Conservation (phyloP, 2,888 invertebrate genomes). For the Leptopterna dolabrata region DNA sequence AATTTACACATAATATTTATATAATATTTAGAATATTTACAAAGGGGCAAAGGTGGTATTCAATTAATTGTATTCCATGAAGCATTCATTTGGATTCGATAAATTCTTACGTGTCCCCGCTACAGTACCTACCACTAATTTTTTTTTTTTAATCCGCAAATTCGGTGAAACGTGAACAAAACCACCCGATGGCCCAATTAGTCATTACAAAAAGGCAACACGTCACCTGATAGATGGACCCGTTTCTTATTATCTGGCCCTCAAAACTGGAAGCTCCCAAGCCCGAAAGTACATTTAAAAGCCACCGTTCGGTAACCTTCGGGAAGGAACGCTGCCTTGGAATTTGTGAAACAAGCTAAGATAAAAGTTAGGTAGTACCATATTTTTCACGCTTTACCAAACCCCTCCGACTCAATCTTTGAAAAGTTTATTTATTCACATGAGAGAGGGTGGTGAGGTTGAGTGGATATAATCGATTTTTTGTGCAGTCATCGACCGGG, state of each 20-base stretch:
- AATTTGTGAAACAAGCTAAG: constrained; percentile 36
- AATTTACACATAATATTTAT: too few relatives aligned
- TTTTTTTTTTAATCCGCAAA: neutral
- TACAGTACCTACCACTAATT: too few relatives aligned
- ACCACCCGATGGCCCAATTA: constrained; percentile 7
- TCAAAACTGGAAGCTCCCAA: neutral
- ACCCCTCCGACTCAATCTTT: neutral
- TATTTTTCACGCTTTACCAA: constrained; percentile 49
- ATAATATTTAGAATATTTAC: too few relatives aligned
- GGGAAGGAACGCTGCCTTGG: neutral
- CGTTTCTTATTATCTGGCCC: constrained; percentile 1
- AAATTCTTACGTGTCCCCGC: too few relatives aligned
- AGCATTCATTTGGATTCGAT: too few relatives aligned
- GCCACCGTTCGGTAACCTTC: neutral
- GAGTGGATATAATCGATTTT: constrained; percentile 47
- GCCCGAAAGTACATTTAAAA: neutral
- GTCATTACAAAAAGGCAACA: constrained; percentile 6
- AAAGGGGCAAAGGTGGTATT: too few relatives aligned
- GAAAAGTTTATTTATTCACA: neutral
- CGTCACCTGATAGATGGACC: neutral
- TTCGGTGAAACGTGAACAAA: neutral
- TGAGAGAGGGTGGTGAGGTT: neutral
- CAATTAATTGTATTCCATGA: too few relatives aligned
- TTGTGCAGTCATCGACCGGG: constrained; percentile 42
- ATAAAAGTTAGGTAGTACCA: neutral